These are phyloP conservation scores for Fragum fragum DNA, from an alignment of 2,888 invertebrate species.

Conservation along the genomic window DNA sequence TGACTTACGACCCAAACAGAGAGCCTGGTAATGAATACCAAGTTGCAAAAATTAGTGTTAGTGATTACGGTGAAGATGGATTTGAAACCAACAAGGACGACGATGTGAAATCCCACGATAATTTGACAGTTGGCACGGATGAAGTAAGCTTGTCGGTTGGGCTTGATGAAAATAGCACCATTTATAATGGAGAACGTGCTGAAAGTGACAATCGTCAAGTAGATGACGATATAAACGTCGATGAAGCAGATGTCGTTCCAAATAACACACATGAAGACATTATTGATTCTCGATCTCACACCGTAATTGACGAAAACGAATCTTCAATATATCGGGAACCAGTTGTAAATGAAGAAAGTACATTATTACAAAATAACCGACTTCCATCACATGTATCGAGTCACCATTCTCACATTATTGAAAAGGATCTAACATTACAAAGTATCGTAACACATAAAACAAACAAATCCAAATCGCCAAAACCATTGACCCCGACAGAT, in stretches of 20 bases:
- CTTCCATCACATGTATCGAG: not conserved
- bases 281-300: not conserved
- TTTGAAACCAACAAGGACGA: not conserved
- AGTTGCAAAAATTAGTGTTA: conserved; percentile 36
- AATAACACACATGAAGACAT: not conserved
- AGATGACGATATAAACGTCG: not conserved
- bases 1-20: conserved; percentile 42
- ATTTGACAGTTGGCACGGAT: conserved; percentile 15
- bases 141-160: conserved; percentile 14
- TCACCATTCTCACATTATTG: not conserved
- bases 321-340: not conserved
- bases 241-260: not conserved
- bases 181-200: conserved; percentile 19
- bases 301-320: not conserved
- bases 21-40: conserved; percentile 46
- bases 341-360: not conserved
- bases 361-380: not conserved
- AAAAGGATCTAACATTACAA: conserved; percentile 26
- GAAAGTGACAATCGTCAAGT: not conserved
- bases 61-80: conserved; percentile 4
- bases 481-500: conserved; percentile 39
- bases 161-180: conserved; percentile 4
- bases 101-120: not conserved
- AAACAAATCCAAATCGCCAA: conserved; percentile 9
- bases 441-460: conserved; percentile 11